Evolutionary conservation across 2,113 vertebrate genomes (phyloP).

Genomic region (Lophura nycthemera): DNA sequence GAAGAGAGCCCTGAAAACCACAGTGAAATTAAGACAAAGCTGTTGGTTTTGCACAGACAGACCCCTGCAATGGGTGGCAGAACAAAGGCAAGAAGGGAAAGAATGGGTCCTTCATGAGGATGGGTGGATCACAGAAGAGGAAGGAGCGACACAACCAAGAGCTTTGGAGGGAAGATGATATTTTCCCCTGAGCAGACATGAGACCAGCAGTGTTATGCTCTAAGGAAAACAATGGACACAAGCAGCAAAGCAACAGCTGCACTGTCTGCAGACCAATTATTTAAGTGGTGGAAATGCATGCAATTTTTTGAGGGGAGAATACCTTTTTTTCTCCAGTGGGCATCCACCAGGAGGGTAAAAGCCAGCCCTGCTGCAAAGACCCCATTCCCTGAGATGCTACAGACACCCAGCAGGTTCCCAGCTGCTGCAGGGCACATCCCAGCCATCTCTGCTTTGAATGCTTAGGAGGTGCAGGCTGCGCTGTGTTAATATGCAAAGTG

Average conservation of each 20-base stretch:
- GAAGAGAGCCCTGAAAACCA: background rate
- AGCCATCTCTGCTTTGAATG: background rate
- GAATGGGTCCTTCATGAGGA: background rate
- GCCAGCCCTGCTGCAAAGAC: background rate
- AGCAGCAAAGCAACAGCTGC: background rate
- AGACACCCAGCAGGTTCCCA: constrained; percentile 15
- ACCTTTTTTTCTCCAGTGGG: background rate
- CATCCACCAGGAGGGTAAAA: background rate
- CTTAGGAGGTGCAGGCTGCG: constrained; percentile 33
- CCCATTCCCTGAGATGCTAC: background rate
- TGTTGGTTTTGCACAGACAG: background rate
- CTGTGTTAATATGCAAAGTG: constrained; percentile 72
- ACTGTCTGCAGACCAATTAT: background rate
- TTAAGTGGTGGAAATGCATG: background rate
- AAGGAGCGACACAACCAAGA: background rate
- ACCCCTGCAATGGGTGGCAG: background rate
- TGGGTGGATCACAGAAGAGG: background rate
- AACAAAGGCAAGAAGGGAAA: background rate
- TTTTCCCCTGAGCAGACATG: background rate
- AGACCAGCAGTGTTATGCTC: background rate
- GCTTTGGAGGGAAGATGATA: background rate
- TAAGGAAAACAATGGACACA: background rate
- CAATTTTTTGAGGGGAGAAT: background rate
- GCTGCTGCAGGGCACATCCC: background rate
- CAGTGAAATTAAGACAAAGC: background rate